A percentile compares a stretch with the other conserved stretches of the same genome.
These are phyloP conservation scores for Zosterops hypoxanthus DNA, from an alignment of 2,113 vertebrate species.

Conservation along the genomic window DNA sequence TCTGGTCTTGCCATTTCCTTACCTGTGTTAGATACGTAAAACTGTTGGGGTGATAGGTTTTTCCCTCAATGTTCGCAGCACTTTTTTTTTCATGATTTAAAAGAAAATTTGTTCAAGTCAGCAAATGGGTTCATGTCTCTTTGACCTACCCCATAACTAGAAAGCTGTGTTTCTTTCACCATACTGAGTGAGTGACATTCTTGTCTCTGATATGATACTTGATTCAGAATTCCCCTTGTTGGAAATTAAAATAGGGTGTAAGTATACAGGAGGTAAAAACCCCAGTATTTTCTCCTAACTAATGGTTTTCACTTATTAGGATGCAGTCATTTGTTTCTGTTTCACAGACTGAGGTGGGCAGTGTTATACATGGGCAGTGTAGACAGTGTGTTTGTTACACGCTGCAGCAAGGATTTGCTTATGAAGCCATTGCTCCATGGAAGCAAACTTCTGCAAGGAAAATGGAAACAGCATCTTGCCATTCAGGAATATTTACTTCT, in stretches of 20 bases:
- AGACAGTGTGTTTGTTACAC: background rate
- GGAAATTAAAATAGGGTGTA: background rate
- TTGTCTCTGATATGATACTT: background rate
- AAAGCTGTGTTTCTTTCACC: background rate
- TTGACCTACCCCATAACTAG: background rate
- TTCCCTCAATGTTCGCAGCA: background rate
- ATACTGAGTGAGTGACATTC: background rate
- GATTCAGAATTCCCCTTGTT: background rate
- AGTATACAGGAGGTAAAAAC: background rate
- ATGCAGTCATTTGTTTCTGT: background rate
- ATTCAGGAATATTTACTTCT: background rate
- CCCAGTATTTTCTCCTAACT: background rate
- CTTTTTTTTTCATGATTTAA: background rate
- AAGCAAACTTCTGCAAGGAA: background rate
- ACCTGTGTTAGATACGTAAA: background rate
- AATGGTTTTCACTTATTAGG: background rate
- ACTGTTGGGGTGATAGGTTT: background rate
- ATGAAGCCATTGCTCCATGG: background rate
- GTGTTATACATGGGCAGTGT: background rate
- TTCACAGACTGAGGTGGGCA: background rate
- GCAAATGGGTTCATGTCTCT: background rate
- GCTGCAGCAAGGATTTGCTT: background rate
- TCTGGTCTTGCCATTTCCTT: background rate
- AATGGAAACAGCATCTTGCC: background rate
- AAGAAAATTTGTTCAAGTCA: background rate